These are phyloP conservation scores for Cheirogaleus medius DNA, from an alignment of 2,113 vertebrate genomes.

Conservation along the genomic window DNA sequence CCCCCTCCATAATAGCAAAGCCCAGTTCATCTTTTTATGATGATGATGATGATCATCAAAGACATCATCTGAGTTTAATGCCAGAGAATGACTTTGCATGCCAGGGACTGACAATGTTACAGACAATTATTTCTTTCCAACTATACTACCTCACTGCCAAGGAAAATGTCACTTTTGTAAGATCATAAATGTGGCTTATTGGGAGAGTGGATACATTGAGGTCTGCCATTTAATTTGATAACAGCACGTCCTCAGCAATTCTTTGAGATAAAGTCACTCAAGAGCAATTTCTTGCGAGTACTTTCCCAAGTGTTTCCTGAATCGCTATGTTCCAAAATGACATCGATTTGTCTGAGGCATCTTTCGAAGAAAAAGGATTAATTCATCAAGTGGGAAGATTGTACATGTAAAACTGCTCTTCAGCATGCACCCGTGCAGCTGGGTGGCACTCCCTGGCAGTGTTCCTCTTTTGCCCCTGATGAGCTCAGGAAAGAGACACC, in stretches of 20 bases:
- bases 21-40: slow-evolving; percentile 30
- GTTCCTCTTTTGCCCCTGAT: neutral
- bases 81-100: neutral
- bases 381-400: neutral
- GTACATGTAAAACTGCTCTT: neutral
- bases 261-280: slow-evolving; percentile 5
- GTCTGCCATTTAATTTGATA: slow-evolving; percentile 47
- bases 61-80: slow-evolving; percentile 19
- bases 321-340: neutral
- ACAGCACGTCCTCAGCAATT: neutral
- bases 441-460: neutral
- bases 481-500: neutral
- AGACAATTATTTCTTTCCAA: slow-evolving; percentile 49
- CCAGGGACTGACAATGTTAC: neutral
- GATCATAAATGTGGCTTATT: slow-evolving; percentile 57
- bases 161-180: slow-evolving; percentile 50
- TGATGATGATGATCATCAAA: slow-evolving; percentile 15
- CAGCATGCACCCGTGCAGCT: rapidly evolving
- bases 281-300: neutral
- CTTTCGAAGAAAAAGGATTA: neutral
- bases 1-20: neutral
- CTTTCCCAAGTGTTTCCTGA: neutral
- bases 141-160: neutral
- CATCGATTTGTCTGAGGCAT: neutral
- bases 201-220: neutral